A percentile compares a stretch with the other conserved stretches of the same genome.
Evolutionary conservation across 1,140 invertebrate genomes (phyloP).

Genomic region (silkworm (Bombyx mori)): DNA sequence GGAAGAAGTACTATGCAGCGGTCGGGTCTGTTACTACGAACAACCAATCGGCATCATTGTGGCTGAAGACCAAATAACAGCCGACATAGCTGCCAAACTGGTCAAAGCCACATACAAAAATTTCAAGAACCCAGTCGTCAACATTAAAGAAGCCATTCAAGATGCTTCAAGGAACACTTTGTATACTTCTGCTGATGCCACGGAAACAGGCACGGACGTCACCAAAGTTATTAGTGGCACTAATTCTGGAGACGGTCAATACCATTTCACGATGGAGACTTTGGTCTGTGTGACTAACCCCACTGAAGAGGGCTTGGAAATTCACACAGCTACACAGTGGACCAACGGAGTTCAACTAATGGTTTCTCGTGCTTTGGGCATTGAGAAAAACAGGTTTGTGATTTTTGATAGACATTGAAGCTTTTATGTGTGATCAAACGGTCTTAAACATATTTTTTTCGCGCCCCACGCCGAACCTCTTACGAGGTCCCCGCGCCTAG

Average conservation of each 20-base stretch:
- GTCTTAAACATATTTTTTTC: no score
- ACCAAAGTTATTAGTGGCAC: slow-evolving; percentile 3
- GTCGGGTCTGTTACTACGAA: slow-evolving; percentile 74
- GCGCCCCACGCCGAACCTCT: no score
- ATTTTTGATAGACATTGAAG: slow-evolving; percentile 3
- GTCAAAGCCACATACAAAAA: slow-evolving; percentile 71
- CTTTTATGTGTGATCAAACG: background rate
- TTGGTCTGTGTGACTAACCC: slow-evolving; percentile 22
- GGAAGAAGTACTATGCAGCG: slow-evolving; percentile 69
- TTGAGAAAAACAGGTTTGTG: slow-evolving; percentile 31
- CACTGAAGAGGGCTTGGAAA: slow-evolving; percentile 72
- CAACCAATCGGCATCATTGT: slow-evolving; percentile 83
- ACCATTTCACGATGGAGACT: slow-evolving; percentile 14
- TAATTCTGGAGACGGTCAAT: slow-evolving; percentile 8
- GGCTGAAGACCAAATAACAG: slow-evolving; percentile 74
- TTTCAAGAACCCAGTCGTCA: slow-evolving; percentile 6
- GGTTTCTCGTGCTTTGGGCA: slow-evolving; percentile 37
- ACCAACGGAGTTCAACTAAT: slow-evolving; percentile 73
- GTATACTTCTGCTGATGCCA: slow-evolving; percentile 6
- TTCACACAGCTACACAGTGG: slow-evolving; percentile 74
- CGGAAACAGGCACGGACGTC: slow-evolving; percentile 7
- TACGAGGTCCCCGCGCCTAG: no score
- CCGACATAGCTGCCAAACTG: slow-evolving; percentile 75
- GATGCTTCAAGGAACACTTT: slow-evolving; percentile 4
- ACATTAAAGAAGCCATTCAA: slow-evolving; percentile 8